phyloP scores from a whole-genome alignment of 2,113 vertebrate species.

The Corythaeola cristata region DNA sequence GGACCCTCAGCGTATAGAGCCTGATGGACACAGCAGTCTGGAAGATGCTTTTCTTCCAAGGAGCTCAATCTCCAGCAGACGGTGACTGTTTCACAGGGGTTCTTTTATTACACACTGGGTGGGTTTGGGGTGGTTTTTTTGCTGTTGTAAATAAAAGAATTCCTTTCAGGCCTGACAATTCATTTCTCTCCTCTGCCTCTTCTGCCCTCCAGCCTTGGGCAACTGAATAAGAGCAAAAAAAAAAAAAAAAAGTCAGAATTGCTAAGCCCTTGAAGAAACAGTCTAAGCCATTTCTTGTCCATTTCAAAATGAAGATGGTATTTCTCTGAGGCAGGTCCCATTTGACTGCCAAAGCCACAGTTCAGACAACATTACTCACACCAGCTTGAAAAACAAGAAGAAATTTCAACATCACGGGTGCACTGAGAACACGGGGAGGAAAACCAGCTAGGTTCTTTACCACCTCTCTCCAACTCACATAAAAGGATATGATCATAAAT shows the following conservation, averaged over 20 bases:
- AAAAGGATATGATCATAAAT: background rate
- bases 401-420: accelerated
- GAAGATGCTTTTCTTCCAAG: background rate
- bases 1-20: accelerated
- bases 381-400: background rate
- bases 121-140: background rate
- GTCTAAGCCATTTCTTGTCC: background rate
- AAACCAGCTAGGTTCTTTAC: background rate
- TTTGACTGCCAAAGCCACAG: background rate
- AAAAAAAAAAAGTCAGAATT: background rate
- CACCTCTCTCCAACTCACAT: background rate
- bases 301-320: background rate
- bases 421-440: background rate
- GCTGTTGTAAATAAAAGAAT: background rate
- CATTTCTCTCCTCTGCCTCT: background rate
- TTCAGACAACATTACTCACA: background rate
- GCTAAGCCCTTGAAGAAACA: background rate
- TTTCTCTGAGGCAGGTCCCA: background rate
- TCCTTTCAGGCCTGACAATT: background rate
- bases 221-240: background rate
- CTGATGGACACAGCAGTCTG: accelerated
- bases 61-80: background rate
- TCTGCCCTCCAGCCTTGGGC: background rate
- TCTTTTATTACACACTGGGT: background rate
- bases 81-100: background rate